A percentile compares a stretch with the other conserved stretches of the same genome.
Conservation (phyloP, 2,797 vertebrate species). For the Macropus fuliginosus region DNA sequence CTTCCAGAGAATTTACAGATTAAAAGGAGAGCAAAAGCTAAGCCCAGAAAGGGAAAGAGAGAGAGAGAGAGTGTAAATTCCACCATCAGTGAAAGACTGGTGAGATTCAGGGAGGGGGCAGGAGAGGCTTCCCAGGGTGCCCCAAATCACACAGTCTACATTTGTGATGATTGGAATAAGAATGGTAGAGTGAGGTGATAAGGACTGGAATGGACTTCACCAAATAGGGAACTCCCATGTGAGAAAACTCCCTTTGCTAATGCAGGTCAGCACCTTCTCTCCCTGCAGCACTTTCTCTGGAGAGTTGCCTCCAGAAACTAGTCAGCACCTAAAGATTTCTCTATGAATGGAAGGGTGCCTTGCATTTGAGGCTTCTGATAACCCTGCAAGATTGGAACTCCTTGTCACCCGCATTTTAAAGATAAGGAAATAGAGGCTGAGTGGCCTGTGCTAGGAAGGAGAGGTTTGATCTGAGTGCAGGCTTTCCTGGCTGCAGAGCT, state of each 20-base stretch:
- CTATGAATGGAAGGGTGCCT: accelerated
- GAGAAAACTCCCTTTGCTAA: not conserved
- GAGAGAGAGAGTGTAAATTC: not conserved
- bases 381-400: no score
- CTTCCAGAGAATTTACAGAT: not conserved
- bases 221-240: not conserved
- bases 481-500: not conserved
- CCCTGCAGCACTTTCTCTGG: not conserved
- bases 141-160: not conserved
- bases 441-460: not conserved
- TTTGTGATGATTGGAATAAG: not conserved
- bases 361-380: accelerated
- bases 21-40: not conserved
- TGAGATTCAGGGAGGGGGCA: not conserved
- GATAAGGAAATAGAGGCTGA: not conserved
- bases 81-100: not conserved
- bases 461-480: not conserved
- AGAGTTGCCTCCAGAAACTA: not conserved
- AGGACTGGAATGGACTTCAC: not conserved
- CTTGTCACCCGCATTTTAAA: not conserved
- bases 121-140: not conserved
- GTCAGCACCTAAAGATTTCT: not conserved
- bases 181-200: not conserved
- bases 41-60: not conserved
- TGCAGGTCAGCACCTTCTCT: not conserved